Conservation (phyloP, 2,888 invertebrate species). For the Diadegma fenestrale region DNA sequence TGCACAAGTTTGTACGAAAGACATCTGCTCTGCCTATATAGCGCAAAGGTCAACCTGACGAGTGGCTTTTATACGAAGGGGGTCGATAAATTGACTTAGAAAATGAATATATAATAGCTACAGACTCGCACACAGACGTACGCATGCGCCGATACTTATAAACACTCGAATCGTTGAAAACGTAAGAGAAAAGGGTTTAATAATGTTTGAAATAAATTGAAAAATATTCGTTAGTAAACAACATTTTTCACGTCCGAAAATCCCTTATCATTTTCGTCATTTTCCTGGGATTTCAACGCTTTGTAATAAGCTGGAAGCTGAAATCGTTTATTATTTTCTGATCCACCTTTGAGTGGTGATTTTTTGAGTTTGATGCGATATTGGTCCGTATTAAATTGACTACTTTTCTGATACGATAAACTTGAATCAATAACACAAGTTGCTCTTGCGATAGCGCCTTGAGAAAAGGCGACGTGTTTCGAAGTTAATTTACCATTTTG, state of each 20-base stretch:
- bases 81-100: constrained; percentile 8
- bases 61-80: not conserved
- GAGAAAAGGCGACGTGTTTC: constrained; percentile 29
- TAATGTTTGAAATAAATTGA: not conserved
- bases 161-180: not conserved
- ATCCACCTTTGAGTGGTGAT: not conserved
- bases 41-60: constrained; percentile 31
- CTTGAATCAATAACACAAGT: constrained; percentile 29
- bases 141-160: not conserved
- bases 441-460: not conserved
- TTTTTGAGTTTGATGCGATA: not conserved
- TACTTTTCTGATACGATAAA: not conserved
- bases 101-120: not conserved
- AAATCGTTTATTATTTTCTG: not conserved
- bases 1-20: not conserved
- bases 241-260: no score
- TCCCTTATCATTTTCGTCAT: no score
- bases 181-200: not conserved
- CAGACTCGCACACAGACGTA: not conserved
- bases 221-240: not conserved
- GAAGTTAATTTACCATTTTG: constrained; percentile 56
- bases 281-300: no score
- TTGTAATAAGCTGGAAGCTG: no score
- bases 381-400: not conserved
- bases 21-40: constrained; percentile 15